Evolutionary conservation across 2,888 invertebrate species (phyloP), one percentile per base, ranked within the genome.

Genomic region (Clistopyga incitator): DNA sequence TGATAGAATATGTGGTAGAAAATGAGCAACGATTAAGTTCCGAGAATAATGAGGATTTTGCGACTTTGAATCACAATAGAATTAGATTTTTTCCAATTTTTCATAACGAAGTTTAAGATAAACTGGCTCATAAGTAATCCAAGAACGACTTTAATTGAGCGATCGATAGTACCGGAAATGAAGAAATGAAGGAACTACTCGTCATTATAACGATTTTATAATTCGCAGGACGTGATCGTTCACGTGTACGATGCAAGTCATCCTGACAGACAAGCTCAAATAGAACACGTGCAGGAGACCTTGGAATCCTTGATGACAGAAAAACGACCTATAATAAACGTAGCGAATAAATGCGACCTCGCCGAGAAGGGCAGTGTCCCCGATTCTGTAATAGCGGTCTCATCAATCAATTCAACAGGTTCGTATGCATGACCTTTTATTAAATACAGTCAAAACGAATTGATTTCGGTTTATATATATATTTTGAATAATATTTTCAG

Each of bases 161-260:
- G 20, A 23, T 54, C 20, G 10, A 52, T 18, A 20, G 52, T 20
- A 8, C 20, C 52, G n/a, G 52, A 10, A n/a, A 47, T 6, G n/a
- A 47, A n/a, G 18, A 52, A 52, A 52, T 18, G 18, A 23, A 23
- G 23, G 13, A 54, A 13, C 10, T 8, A 54, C 54, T 8, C 18
- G n/a, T 56, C 25, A 25, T 56, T 13, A 56, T 11, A 56, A 56
- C 11, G 56, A 56, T 15, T 15, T 61, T 61, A 61, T 79, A 42
- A 75, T 78, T 93, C 93, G 74, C 89, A 97, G 97, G 97, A 98
- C 94, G 93, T 97, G 0, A 95, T 98, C 67, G 91, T 98, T 67
- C 97, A 98, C 91, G 95, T 98, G 0, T 95, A 96, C 89, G 98
- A 98, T 92, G 91, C 96, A 0, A 97, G 97, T 83, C 97, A 97